Base-by-base conservation (phyloP, 1,140 invertebrate species). In the Mya arenaria region DNA sequence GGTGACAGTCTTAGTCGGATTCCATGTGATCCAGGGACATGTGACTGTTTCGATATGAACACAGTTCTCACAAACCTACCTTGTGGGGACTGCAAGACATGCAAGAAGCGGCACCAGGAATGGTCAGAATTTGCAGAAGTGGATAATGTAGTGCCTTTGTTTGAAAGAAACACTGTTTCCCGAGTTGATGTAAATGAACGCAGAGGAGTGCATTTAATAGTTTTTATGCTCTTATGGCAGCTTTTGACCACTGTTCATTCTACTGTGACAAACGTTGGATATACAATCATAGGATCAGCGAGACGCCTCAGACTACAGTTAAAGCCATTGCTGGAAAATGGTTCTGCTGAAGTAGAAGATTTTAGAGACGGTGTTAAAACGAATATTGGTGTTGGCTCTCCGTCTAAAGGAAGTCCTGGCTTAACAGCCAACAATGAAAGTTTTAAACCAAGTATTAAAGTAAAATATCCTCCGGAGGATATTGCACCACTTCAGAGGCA, bases 1-100 rank as follows among this genome's bases (percentile, higher is more conserved):
- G 48, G 78, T 62, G 84, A 86, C 48, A 66, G 23, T 17, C 48
- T 85, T 19, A 71, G 60, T 34, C 30, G 85, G n/a, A 74, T 52
- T 34, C 78, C 73, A 17, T 86, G 48, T 68, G 52, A 30, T 37
- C 58, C 34, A 34, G 34, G 17, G 23, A 8, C 19, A 30, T 75
- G 63, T 71, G 41, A 52, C 28, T 71, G 68, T 52, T 71, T 48
- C 41, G 41, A 48, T n/a, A 10, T 25, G 8, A 48, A 71, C 68
- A 52, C 68, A 25, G 28, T 71, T 6, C 68, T 71, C 17, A 41
- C 23, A 52, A 52, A 36, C 6, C 30, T 71, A 30, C 68, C 41
- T 10, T 71, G 68, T 55, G 6, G 30, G 39, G 68, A 41, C 6
- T 71, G 44, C 28, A 71, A 32, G 15, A 28, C 28, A 2, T 71